Evolutionary conservation across 2,888 invertebrate species (phyloP).

Genomic region (Noctua comes): DNA sequence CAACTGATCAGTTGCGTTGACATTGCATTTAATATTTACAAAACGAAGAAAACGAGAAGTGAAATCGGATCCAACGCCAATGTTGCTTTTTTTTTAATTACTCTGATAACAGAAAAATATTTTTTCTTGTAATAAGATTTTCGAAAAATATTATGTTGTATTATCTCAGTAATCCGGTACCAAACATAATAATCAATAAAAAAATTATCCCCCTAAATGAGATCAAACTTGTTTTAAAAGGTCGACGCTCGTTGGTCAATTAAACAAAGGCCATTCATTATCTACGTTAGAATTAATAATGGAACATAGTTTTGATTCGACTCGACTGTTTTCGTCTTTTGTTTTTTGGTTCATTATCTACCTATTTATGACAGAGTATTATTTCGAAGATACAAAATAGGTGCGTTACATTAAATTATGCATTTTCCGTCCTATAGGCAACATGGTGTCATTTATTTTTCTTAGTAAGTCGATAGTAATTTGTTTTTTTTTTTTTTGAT

Average conservation of each 20-base stretch:
- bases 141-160: neutral
- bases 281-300: constrained; percentile 41
- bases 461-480: neutral
- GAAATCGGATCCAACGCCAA: neutral
- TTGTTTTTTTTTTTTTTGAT: too few relatives aligned
- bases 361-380: neutral
- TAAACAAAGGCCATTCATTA: constrained; percentile 56
- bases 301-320: constrained; percentile 2
- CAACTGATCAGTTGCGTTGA: too few relatives aligned
- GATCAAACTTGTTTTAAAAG: constrained; percentile 46
- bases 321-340: constrained; percentile 12
- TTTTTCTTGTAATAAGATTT: neutral
- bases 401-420: neutral
- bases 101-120: neutral
- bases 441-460: neutral
- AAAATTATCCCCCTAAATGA: constrained; percentile 27
- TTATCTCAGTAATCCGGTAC: constrained; percentile 13
- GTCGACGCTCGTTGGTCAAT: constrained; percentile 47
- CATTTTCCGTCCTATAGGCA: neutral
- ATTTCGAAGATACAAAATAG: neutral
- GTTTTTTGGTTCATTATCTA: neutral
- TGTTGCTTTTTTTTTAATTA: neutral
- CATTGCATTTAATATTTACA: neutral
- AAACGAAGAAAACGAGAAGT: neutral
- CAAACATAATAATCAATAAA: constrained; percentile 36